Conservation (phyloP, 2,888 invertebrate species). For the Oscheius sp. region DNA sequence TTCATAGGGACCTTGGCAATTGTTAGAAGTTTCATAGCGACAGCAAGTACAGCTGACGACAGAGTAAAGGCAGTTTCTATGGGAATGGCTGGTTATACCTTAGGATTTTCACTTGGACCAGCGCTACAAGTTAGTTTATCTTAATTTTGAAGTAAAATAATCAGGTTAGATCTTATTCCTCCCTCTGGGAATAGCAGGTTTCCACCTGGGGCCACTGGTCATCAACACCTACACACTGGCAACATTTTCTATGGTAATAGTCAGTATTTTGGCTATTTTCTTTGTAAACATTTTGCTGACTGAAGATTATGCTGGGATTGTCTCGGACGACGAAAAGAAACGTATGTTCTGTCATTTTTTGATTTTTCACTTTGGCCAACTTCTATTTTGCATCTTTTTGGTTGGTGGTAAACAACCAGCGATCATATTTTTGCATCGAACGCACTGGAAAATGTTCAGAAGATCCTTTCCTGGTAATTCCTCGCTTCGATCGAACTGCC, state of each 20-base stretch:
- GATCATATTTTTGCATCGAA: not conserved
- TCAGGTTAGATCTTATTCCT: conserved; percentile 26
- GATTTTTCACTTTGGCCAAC: too few species aligned
- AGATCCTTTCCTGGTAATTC: conserved; percentile 44
- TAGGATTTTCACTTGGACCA: conserved; percentile 56
- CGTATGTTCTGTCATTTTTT: not conserved
- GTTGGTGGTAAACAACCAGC: too few species aligned
- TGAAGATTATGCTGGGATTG: conserved; percentile 56
- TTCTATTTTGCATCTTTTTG: too few species aligned
- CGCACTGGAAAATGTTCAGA: conserved; percentile 4
- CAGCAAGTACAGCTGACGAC: conserved; percentile 55
- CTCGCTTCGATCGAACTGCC: conserved; percentile 45
- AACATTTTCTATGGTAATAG: conserved; percentile 46
- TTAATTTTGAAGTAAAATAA: not conserved
- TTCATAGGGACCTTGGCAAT: conserved; percentile 48
- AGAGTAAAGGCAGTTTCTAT: conserved; percentile 53
- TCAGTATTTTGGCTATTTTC: conserved; percentile 2
- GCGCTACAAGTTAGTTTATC: conserved; percentile 50
- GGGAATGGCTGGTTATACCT: conserved; percentile 54
- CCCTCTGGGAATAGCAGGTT: conserved; percentile 23
- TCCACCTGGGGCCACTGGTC: conserved; percentile 38
- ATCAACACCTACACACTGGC: conserved; percentile 58
- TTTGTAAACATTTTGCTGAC: not conserved
- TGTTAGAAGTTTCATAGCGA: conserved; percentile 49
- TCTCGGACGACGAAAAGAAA: conserved; percentile 44